Conservation (phyloP, 2,888 invertebrate species). For the Hipparchia sbordonii region DNA sequence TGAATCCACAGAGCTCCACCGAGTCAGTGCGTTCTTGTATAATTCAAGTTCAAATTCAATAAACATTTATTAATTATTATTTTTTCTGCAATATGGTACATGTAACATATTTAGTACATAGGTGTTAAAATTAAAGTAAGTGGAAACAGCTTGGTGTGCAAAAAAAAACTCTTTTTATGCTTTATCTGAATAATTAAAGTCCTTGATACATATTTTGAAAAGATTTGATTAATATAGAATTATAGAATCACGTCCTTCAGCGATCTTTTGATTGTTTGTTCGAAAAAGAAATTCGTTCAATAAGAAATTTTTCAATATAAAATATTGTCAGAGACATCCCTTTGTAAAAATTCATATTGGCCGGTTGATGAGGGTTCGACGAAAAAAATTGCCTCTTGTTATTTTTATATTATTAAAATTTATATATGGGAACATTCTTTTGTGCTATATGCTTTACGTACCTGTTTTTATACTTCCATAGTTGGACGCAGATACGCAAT, state of each 20-base stretch:
- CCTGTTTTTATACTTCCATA: not conserved
- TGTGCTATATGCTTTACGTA: not conserved
- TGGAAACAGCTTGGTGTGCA: no score
- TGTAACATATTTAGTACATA: no score
- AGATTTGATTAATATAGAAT: no score
- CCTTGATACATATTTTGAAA: not conserved
- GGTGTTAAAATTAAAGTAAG: no score
- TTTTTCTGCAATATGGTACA: no score
- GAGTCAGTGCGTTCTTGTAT: no score
- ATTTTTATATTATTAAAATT: conserved; percentile 36
- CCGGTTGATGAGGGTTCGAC: conserved; percentile 31
- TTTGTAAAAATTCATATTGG: conserved; percentile 30
- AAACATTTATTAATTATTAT: no score
- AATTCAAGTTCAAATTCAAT: no score
- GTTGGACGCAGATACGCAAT: not conserved
- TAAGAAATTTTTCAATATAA: conserved; percentile 13
- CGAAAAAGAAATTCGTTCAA: conserved; percentile 10
- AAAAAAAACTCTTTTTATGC: no score
- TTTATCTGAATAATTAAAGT: no score
- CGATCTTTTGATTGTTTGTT: not conserved
- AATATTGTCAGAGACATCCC: conserved; percentile 24
- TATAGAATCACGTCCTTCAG: not conserved
- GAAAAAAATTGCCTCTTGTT: conserved; percentile 22
- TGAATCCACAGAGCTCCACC: no score
- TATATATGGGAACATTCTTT: conserved; percentile 3